phyloP scores from a whole-genome alignment of 2,113 vertebrate genomes.

The Elephantulus edwardii region DNA sequence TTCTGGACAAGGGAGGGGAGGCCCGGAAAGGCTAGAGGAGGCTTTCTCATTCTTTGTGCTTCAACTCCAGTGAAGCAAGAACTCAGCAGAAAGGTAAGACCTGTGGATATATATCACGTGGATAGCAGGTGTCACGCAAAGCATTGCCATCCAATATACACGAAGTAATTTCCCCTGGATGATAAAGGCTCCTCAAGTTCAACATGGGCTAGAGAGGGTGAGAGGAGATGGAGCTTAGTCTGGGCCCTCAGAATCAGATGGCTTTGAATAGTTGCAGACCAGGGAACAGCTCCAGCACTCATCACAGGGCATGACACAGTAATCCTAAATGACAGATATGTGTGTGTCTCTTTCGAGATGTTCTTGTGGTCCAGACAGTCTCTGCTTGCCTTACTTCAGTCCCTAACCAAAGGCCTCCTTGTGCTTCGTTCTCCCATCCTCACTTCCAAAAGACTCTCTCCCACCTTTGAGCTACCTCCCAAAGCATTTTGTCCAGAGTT shows the following conservation, averaged over 20 bases:
- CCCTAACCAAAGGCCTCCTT: background rate
- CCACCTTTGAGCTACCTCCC: background rate
- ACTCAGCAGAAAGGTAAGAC: background rate
- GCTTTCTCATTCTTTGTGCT: background rate
- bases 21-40: background rate
- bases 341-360: background rate
- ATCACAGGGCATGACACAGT: background rate
- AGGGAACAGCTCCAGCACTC: background rate
- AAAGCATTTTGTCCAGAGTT: slow-evolving; percentile 13
- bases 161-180: background rate
- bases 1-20: background rate
- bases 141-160: background rate
- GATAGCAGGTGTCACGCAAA: background rate
- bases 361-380: slow-evolving; percentile 1
- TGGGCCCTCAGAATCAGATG: background rate
- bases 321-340: background rate
- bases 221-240: background rate
- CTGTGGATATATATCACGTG: background rate
- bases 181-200: background rate
- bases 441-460: slow-evolving; percentile 25
- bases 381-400: background rate
- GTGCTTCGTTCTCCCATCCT: background rate
- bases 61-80: background rate
- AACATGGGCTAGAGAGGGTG: background rate
- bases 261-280: background rate